These are phyloP conservation scores for Aurelia aurita DNA, from an alignment of 30 jellyfish, hydroid and myxozoan species.

Conservation along the genomic window DNA sequence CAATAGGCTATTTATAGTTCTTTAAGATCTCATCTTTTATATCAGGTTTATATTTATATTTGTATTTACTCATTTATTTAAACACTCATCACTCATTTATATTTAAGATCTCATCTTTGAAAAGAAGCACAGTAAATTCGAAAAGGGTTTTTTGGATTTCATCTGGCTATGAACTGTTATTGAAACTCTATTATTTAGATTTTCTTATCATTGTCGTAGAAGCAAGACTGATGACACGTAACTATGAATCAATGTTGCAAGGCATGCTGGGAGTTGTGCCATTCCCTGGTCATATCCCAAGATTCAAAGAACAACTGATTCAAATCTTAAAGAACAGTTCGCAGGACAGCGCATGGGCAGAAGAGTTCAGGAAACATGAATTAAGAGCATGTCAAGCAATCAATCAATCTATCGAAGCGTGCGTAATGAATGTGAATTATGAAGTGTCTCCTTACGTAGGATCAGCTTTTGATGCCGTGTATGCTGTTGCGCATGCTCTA, in stretches of 20 bases:
- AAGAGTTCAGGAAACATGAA: slow-evolving; percentile 38
- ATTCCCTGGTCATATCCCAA: slow-evolving; percentile 27
- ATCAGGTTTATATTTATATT: too few species aligned
- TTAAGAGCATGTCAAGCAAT: slow-evolving; percentile 1
- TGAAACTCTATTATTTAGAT: too few species aligned
- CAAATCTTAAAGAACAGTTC: slow-evolving; percentile 17
- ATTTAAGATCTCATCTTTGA: too few species aligned
- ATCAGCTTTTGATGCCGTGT: slow-evolving; percentile 86
- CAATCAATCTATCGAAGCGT: slow-evolving; percentile 3
- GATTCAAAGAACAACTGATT: slow-evolving; percentile 33
- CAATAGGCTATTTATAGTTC: too few species aligned
- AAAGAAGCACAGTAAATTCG: too few species aligned
- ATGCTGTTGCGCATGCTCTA: slow-evolving; percentile 86
- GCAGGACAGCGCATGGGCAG: slow-evolving; percentile 37
- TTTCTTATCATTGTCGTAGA: too few species aligned
- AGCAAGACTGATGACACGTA: slow-evolving; percentile 23
- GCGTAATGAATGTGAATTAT: slow-evolving; percentile 32
- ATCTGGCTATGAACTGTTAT: too few species aligned
- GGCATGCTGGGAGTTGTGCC: slow-evolving; percentile 88
- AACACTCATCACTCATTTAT: too few species aligned
- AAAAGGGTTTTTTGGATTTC: too few species aligned
- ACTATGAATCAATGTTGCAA: slow-evolving; percentile 19
- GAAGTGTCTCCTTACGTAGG: slow-evolving; percentile 65
- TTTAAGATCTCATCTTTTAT: too few species aligned
- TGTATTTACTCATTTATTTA: too few species aligned